A percentile compares a stretch with the other conserved stretches of the same genome.
These are phyloP conservation scores for Stenolophus ochropezus DNA, from an alignment of 2,888 invertebrate species.

Conservation along the genomic window DNA sequence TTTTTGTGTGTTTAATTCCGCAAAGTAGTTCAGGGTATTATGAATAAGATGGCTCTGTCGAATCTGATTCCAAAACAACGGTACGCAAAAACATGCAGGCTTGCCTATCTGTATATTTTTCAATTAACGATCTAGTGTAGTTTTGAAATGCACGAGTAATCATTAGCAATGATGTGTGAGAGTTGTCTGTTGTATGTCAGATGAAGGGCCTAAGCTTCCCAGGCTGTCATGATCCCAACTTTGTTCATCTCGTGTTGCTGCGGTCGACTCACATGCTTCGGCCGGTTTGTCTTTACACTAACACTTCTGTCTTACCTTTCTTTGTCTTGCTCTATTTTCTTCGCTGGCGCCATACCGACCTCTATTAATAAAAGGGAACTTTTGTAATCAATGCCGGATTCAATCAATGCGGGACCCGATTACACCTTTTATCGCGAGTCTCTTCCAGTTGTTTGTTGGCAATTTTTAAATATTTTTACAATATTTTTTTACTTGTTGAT, in stretches of 20 bases:
- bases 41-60: too few relatives aligned
- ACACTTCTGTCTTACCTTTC: slow-evolving; percentile 63
- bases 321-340: slow-evolving; percentile 47
- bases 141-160: neutral
- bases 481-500: slow-evolving; percentile 54
- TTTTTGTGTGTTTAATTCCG: too few relatives aligned
- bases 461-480: slow-evolving; percentile 65
- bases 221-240: slow-evolving; percentile 95
- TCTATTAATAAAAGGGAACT: too few relatives aligned
- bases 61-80: too few relatives aligned
- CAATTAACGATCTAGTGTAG: too few relatives aligned
- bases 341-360: too few relatives aligned
- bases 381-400: too few relatives aligned
- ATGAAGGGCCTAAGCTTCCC: slow-evolving; percentile 97
- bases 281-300: slow-evolving; percentile 87
- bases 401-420: too few relatives aligned
- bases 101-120: too few relatives aligned
- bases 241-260: slow-evolving; percentile 97
- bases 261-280: slow-evolving; percentile 96
- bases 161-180: slow-evolving; percentile 62
- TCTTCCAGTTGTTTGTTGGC: neutral
- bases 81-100: too few relatives aligned
- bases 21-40: too few relatives aligned
- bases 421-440: too few relatives aligned
- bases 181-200: slow-evolving; percentile 72